Conservation (phyloP, 2,797 vertebrate genomes). For the Hippoglossus hippoglossus region DNA sequence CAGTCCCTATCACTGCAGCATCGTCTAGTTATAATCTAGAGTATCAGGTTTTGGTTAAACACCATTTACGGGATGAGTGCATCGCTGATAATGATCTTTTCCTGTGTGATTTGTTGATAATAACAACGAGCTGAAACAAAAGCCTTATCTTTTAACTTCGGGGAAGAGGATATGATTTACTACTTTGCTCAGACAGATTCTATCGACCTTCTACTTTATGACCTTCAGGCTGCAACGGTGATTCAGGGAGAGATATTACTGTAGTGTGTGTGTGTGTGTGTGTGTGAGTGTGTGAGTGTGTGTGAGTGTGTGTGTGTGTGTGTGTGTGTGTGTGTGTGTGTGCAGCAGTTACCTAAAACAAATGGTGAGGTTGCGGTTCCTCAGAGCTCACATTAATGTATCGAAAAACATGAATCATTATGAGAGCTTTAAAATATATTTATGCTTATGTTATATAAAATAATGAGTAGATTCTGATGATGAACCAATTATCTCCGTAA, state of each 20-base stretch:
- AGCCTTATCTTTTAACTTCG: slow-evolving; percentile 3
- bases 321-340: background rate
- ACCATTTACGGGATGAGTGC: background rate
- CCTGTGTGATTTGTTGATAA: background rate
- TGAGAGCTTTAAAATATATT: background rate
- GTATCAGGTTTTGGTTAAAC: background rate
- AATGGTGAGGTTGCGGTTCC: background rate
- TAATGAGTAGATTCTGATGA: background rate
- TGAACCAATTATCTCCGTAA: background rate
- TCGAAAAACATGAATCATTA: background rate
- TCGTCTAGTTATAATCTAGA: background rate
- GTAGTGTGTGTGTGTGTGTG: background rate
- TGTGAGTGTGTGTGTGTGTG: slow-evolving; percentile 1
- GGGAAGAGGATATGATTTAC: slow-evolving; percentile 23
- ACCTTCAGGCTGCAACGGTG: background rate
- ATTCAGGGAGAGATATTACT: slow-evolving; percentile 5
- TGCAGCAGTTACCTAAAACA: background rate
- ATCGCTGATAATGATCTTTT: slow-evolving; percentile 2
- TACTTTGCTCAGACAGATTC: background rate
- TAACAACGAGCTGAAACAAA: slow-evolving; percentile 8
- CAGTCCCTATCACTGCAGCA: too few species aligned
- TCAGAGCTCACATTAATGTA: background rate
- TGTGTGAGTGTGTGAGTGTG: background rate
- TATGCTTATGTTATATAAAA: too few species aligned
- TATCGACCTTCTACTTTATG: slow-evolving; percentile 7